Evolutionary conservation across 2,797 vertebrate genomes (phyloP).

Genomic region (Etheostoma perlongum): DNA sequence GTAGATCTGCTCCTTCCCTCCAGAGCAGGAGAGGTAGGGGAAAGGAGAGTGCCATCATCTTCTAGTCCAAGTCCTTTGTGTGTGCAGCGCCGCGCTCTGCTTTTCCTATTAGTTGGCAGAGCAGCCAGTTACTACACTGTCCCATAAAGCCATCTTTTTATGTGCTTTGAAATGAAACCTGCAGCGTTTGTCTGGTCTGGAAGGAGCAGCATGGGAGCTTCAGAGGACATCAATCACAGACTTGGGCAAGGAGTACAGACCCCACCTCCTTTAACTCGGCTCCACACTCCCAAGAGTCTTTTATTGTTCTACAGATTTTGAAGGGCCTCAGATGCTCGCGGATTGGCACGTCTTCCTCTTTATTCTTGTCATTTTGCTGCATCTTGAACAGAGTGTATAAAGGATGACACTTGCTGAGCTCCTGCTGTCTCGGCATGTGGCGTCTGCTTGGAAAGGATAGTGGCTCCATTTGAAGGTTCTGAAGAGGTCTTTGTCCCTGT

Average conservation of each 20-base stretch:
- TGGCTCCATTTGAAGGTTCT: constrained; percentile 78
- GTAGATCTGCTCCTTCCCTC: constrained; percentile 20
- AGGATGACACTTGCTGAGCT: constrained; percentile 84
- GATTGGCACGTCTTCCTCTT: constrained; percentile 67
- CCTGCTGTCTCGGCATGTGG: constrained; percentile 80
- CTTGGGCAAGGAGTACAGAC: constrained; percentile 64
- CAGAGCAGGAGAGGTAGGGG: constrained; percentile 25
- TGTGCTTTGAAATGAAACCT: constrained; percentile 82
- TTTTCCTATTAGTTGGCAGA: constrained; percentile 72
- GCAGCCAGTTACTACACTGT: constrained; percentile 70
- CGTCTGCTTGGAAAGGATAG: constrained; percentile 75
- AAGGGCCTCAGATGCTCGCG: constrained; percentile 71
- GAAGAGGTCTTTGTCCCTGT: constrained; percentile 72
- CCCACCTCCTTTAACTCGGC: constrained; percentile 64
- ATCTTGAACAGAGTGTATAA: constrained; percentile 70
- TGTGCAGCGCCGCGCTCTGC: constrained; percentile 47
- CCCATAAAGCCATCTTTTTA: constrained; percentile 75
- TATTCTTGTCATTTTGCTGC: constrained; percentile 73
- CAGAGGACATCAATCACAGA: constrained; percentile 78
- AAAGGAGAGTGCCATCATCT: constrained; percentile 34
- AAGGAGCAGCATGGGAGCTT: constrained; percentile 75
- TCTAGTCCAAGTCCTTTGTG: constrained; percentile 62
- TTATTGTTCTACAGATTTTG: constrained; percentile 77
- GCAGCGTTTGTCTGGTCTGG: constrained; percentile 74
- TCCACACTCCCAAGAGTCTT: constrained; percentile 62